Base-by-base conservation (phyloP, 2,888 invertebrate genomes). In the Steinernema carpocapsae region DNA sequence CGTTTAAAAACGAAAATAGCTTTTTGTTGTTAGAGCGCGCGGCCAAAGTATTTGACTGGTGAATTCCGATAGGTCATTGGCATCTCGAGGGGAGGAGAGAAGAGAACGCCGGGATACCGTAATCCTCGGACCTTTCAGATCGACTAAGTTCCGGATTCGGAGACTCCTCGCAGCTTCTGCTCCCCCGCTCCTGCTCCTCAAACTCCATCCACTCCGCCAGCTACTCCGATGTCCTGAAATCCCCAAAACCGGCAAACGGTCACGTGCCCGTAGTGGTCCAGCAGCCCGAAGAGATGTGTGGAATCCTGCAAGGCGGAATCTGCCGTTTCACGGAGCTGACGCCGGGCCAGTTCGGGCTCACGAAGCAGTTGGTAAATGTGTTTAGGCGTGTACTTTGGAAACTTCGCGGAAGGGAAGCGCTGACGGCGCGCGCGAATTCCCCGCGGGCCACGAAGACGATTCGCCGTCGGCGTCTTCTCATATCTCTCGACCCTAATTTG, bases 311-410 rank as follows among this genome's bases (percentile, higher is more conserved):
- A 70, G 82, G 76, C 51, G 84, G 83, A 32, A 73, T 86, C 26
- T 86, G 85, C 73, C 80, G 83, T 29, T 85, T 86, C 73, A 79
- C 84, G 10, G 86, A 86, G 74, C 77, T 86, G 42, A 80, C 84
- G 24, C 85, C 86, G 24, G 84, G 84, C 46, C 86, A 86, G 76
- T 86, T 86, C 75, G 86, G 86, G 14, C 79, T 86, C 73, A 86
- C 86, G 24, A 86, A 86, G 73, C 86, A 86, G 75, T 51, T 86
- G 80, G 86, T 85, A 43, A 43, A 78, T 74, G 32, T 4, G 24
- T 19, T 51, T 29, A 48, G 71, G 22, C 64, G 73, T 14, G 45
- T 43, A 43, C 73, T 42, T 29, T 72, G 17, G 6, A 51, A 26
- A 71, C 19, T 29, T 14, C 24, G 43, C 4, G 37, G 4, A 37